phyloP scores from a whole-genome alignment of 2,888 invertebrate species.

The Phyllotreta cruciferae region DNA sequence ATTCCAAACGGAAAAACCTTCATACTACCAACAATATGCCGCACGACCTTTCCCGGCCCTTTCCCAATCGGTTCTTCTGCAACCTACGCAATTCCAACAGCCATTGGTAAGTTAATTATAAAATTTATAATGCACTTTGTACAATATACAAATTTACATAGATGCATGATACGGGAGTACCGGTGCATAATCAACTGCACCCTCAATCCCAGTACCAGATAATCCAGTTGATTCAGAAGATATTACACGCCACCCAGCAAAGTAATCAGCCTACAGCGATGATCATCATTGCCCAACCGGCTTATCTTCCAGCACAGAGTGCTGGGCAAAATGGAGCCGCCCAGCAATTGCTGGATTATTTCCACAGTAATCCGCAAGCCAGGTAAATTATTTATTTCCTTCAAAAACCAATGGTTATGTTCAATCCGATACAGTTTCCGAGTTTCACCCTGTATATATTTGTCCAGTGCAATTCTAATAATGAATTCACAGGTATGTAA shows the following conservation, averaged over 20 bases:
- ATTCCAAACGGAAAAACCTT: constrained; percentile 12
- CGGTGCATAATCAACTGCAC: constrained; percentile 27
- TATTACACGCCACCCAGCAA: constrained; percentile 41
- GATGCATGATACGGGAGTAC: constrained; percentile 20
- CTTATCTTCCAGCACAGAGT: constrained; percentile 42
- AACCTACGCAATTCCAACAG: constrained; percentile 34
- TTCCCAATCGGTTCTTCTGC: constrained; percentile 36
- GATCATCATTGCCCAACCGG: constrained; percentile 58
- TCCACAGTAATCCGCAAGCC: constrained; percentile 54
- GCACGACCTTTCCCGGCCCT: constrained; percentile 20
- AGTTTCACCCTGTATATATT: neutral
- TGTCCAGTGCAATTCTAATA: neutral
- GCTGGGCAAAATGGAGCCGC: constrained; percentile 40
- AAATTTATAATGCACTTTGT: too few species aligned
- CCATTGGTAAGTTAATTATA: constrained; percentile 30
- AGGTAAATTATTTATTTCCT: constrained; percentile 43
- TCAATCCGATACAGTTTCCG: neutral
- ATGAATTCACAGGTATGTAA: neutral
- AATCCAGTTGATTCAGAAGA: constrained; percentile 43
- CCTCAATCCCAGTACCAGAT: constrained; percentile 33
- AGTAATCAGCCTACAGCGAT: constrained; percentile 53
- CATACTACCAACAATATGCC: constrained; percentile 13
- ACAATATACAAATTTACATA: too few species aligned
- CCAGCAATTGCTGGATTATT: constrained; percentile 55
- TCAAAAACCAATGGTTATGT: neutral